Evolutionary conservation across 2,888 invertebrate species (phyloP).

Genomic region (Brassicogethes aeneus): DNA sequence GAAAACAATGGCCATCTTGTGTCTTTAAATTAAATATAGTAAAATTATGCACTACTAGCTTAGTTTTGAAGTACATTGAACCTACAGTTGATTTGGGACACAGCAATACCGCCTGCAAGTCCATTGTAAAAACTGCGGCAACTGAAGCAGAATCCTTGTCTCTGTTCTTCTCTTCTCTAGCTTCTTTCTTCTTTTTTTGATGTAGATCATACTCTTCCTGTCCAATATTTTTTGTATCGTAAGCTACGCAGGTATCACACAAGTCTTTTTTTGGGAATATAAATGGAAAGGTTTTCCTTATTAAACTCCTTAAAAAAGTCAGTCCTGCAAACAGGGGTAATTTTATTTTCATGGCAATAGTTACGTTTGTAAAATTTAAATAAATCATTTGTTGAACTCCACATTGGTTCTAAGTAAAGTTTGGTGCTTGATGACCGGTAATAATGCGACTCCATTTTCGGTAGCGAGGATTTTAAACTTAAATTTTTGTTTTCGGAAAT

Average conservation of each 20-base stretch:
- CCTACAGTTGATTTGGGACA: slow-evolving; percentile 6
- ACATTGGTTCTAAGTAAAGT: background rate
- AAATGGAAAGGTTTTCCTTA: slow-evolving; percentile 5
- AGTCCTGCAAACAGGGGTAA: background rate
- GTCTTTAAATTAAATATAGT: slow-evolving; percentile 6
- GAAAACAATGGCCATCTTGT: slow-evolving; percentile 4
- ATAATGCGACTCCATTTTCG: background rate
- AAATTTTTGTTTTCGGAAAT: too few relatives aligned
- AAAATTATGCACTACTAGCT: slow-evolving; percentile 4
- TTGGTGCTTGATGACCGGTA: background rate
- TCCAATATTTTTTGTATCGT: slow-evolving; percentile 3
- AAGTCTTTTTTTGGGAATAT: slow-evolving; percentile 4
- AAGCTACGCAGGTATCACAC: slow-evolving; percentile 6
- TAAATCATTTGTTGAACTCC: background rate
- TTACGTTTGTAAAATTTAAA: background rate
- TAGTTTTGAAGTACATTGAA: slow-evolving; percentile 11
- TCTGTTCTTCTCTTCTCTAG: slow-evolving; percentile 6
- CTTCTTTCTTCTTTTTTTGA: slow-evolving; percentile 6
- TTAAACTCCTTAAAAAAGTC: background rate
- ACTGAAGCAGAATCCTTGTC: slow-evolving; percentile 6
- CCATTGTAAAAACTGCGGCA: too few relatives aligned
- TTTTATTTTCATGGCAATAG: background rate
- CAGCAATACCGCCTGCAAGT: slow-evolving; percentile 7
- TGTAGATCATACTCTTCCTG: slow-evolving; percentile 8
- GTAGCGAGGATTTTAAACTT: too few relatives aligned